A percentile compares a stretch with the other conserved stretches of the same genome.
phyloP scores from a whole-genome alignment of 1,140 invertebrate genomes.

The Trachymyrmex cornetzi region DNA sequence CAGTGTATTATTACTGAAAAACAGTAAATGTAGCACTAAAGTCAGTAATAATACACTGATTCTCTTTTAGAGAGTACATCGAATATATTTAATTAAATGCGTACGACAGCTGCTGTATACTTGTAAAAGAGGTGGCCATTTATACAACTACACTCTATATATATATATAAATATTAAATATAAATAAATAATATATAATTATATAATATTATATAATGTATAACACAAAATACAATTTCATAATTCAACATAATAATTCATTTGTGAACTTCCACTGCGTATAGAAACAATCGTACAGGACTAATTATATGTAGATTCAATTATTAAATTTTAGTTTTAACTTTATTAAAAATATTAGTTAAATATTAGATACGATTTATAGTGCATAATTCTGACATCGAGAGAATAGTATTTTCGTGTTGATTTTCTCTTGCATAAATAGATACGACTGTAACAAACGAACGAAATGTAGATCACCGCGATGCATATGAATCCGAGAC shows the following conservation, averaged over 20 bases:
- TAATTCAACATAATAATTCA: not conserved
- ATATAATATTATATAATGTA: not conserved
- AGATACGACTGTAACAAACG: slow-evolving; percentile 30
- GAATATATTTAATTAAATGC: no score
- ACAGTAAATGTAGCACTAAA: no score
- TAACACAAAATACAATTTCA: not conserved
- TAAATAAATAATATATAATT: no score
- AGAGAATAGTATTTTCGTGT: not conserved
- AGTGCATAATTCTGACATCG: not conserved
- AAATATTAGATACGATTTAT: slow-evolving; percentile 1
- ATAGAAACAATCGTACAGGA: not conserved
- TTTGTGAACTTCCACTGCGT: not conserved
- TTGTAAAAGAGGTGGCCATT: no score
- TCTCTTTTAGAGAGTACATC: no score
- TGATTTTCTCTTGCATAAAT: slow-evolving; percentile 30
- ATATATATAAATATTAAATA: no score
- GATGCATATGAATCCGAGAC: slow-evolving; percentile 27
- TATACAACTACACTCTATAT: no score
- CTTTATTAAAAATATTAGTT: not conserved
- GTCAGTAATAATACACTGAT: no score
- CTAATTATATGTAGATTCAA: slow-evolving; percentile 1
- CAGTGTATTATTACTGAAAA: no score
- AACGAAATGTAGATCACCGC: slow-evolving; percentile 15
- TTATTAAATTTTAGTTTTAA: not conserved
- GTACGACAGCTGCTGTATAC: no score